Evolutionary conservation across 2,888 invertebrate genomes (phyloP), one percentile per base, ranked within the genome.

Genomic region (Chorisops tibialis): DNA sequence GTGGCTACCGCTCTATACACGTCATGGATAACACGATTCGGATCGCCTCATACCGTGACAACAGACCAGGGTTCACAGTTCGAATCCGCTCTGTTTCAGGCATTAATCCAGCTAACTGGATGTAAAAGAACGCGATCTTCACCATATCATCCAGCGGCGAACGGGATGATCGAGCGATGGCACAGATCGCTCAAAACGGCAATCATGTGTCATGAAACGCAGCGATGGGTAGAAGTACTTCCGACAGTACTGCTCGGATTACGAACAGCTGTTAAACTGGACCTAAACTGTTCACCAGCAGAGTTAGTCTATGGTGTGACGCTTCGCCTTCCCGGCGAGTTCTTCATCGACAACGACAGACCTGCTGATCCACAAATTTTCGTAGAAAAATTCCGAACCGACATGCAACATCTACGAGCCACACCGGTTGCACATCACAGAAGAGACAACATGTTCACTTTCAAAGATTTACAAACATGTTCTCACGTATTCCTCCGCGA

Each of bases 101-200:
- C 64, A 63, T 50, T 62, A 56, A 64, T 65, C 54, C 63, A 67
- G 64, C 65, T 69, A 64, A 65, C 69, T 66, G 69, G 68, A 62
- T 65, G 59, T 52, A 68, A 70, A 65, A 67, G 66, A 64, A 65
- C 56, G n/a, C 61, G 65, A 30, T 73, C 71, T 4, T 71, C 74
- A 0, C 65, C 72, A 4, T 74, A 75, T 64, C 74, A 76, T 63
- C 74, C 77, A 19, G 66, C 68, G 38, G 65, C 73, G 0, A 78
- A 79, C 51, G 76, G 76, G 1, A 68, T 75, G 62, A 68, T 79
- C 4, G 76, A 79, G 64, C 66, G 76, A 3, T 72, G 74, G 60
- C 79, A 80, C 65, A 67, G 78, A 2, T 69, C 71, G 7, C 64
- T 79, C 54, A 79, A 76, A 67, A 69, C 75, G 0, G 72, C 79